phyloP scores from a whole-genome alignment of 2,113 vertebrate species.

The Hystrix cristata region DNA sequence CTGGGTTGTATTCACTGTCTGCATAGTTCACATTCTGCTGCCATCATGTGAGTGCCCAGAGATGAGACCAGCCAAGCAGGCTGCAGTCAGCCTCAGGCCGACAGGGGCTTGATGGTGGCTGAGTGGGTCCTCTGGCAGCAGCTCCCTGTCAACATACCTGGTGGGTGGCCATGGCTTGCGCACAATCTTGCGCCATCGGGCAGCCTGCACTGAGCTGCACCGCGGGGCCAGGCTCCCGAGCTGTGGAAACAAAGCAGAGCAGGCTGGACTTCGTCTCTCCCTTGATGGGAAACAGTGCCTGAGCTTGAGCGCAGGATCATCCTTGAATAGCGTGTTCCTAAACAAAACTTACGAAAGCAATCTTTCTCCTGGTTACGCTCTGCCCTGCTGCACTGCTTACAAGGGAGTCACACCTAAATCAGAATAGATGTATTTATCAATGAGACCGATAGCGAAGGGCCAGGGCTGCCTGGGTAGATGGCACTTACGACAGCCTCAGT shows the following conservation, averaged over 20 bases:
- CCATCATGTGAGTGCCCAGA: not conserved
- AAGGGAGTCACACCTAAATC: not conserved
- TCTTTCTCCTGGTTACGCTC: not conserved
- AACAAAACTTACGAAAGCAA: not conserved
- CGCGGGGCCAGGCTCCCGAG: constrained; percentile 85
- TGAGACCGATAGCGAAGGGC: not conserved
- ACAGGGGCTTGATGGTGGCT: not conserved
- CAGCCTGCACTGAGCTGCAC: constrained; percentile 87
- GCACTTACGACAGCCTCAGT: accelerated
- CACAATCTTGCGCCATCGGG: constrained; percentile 87
- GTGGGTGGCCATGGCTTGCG: constrained; percentile 87
- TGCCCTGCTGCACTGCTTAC: accelerated
- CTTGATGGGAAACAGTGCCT: not conserved
- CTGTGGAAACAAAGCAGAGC: constrained; percentile 77
- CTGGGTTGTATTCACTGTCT: not conserved
- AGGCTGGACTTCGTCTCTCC: not conserved
- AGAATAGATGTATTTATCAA: not conserved
- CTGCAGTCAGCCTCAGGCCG: not conserved
- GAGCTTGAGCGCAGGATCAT: not conserved
- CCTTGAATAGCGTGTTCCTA: not conserved
- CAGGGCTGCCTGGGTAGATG: not conserved
- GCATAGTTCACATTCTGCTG: not conserved
- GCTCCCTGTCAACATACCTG: constrained; percentile 81
- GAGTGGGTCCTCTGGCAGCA: accelerated
- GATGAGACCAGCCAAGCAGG: not conserved